Conservation (phyloP, 2,113 vertebrate genomes). For the Scalopus aquaticus region DNA sequence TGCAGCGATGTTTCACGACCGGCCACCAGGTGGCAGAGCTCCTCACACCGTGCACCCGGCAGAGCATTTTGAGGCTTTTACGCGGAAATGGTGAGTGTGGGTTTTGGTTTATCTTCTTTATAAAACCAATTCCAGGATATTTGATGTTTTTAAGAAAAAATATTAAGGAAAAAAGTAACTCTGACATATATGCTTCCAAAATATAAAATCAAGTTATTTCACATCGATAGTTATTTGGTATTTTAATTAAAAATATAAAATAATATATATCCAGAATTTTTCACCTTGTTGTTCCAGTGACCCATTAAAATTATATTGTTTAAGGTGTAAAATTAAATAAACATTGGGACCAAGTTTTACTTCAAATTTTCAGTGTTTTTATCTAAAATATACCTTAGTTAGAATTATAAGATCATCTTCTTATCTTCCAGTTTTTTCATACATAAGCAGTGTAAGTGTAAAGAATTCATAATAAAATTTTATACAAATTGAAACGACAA, state of each 20-base stretch:
- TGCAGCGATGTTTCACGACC: not conserved
- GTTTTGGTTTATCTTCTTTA: slow-evolving; percentile 13
- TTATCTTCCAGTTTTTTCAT: not conserved
- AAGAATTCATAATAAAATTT: slow-evolving; percentile 12
- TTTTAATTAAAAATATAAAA: slow-evolving; percentile 44
- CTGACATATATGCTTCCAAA: not conserved
- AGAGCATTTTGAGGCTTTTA: accelerated
- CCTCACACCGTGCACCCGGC: not conserved
- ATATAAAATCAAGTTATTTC: not conserved
- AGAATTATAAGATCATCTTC: not conserved
- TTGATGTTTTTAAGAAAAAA: not conserved
- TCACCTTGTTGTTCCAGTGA: not conserved
- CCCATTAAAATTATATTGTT: not conserved
- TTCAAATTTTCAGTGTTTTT: not conserved
- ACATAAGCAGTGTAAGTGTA: not conserved
- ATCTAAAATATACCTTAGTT: not conserved
- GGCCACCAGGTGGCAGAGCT: slow-evolving; percentile 78
- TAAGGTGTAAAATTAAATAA: not conserved
- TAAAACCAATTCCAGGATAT: slow-evolving; percentile 19
- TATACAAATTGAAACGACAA: not conserved
- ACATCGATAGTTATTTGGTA: not conserved
- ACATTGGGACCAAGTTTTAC: not conserved
- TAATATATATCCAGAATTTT: not conserved
- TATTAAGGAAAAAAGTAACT: not conserved
- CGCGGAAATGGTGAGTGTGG: not conserved